A percentile compares a stretch with the other conserved stretches of the same genome.
These are phyloP conservation scores for Argentina silus DNA, from an alignment of 2,797 vertebrate species.

Conservation along the genomic window DNA sequence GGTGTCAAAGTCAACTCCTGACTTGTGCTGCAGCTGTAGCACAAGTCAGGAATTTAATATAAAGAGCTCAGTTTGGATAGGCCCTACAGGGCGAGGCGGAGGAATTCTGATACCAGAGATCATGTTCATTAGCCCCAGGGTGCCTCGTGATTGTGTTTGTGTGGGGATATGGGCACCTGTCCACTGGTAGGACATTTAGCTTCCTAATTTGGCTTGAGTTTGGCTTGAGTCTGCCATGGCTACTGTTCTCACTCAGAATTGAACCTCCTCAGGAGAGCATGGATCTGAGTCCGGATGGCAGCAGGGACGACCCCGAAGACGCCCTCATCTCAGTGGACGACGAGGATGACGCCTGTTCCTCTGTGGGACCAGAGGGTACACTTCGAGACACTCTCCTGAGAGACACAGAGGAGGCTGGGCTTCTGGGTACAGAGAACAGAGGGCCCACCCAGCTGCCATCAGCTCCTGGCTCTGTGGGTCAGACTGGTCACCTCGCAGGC, in stretches of 20 bases:
- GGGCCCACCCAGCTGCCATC: background rate
- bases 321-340: background rate
- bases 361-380: constrained; percentile 3
- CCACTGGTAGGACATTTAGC: too few relatives aligned
- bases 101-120: constrained; percentile 14
- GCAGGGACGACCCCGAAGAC: background rate
- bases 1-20: constrained; percentile 20
- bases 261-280: constrained; percentile 19
- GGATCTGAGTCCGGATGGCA: background rate
- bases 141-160: constrained; percentile 15
- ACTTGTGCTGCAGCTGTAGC: constrained; percentile 10
- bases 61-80: constrained; percentile 15
- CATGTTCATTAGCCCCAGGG: constrained; percentile 8
- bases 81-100: constrained; percentile 11
- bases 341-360: background rate
- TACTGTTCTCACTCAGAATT: background rate
- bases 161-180: background rate
- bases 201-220: too few relatives aligned
- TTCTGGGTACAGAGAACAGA: background rate
- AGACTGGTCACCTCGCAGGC: background rate
- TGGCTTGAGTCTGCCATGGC: background rate
- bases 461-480: background rate
- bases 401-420: background rate
- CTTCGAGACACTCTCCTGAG: background rate
- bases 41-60: constrained; percentile 31